These are phyloP conservation scores for Toxostoma redivivum DNA, from an alignment of 2,113 vertebrate genomes.

Conservation along the genomic window DNA sequence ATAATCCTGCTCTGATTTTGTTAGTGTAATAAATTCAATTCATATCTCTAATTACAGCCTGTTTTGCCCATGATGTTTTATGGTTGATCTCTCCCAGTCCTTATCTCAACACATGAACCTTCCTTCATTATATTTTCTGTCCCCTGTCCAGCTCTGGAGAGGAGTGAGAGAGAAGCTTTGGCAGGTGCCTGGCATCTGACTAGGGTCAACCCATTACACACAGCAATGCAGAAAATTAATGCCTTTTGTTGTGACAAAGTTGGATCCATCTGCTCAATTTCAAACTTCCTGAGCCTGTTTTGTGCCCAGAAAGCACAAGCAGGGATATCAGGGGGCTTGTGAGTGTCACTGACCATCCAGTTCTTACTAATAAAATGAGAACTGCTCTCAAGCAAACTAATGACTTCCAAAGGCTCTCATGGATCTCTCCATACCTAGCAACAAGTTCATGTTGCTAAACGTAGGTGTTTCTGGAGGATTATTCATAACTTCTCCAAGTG, in stretches of 20 bases:
- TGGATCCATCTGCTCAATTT: background rate
- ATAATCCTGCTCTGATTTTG: background rate
- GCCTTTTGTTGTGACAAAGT: background rate
- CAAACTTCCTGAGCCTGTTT: background rate
- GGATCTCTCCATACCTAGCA: background rate
- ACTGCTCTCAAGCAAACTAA: background rate
- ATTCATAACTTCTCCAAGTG: background rate
- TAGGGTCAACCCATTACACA: background rate
- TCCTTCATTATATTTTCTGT: background rate
- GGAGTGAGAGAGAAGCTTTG: background rate
- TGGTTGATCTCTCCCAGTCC: background rate
- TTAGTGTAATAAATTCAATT: background rate
- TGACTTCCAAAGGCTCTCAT: background rate
- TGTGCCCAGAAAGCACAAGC: background rate
- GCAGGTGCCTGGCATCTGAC: background rate
- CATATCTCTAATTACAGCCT: background rate
- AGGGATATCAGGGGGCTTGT: background rate
- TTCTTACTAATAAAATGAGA: background rate
- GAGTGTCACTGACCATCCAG: background rate
- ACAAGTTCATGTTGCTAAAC: background rate
- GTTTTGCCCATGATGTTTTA: background rate
- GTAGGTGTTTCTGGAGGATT: background rate
- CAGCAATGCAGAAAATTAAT: background rate
- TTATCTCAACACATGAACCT: background rate
- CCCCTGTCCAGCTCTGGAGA: background rate